Conservation (phyloP, 2,113 vertebrate genomes). For the Machaerirhynchus nigripectus region DNA sequence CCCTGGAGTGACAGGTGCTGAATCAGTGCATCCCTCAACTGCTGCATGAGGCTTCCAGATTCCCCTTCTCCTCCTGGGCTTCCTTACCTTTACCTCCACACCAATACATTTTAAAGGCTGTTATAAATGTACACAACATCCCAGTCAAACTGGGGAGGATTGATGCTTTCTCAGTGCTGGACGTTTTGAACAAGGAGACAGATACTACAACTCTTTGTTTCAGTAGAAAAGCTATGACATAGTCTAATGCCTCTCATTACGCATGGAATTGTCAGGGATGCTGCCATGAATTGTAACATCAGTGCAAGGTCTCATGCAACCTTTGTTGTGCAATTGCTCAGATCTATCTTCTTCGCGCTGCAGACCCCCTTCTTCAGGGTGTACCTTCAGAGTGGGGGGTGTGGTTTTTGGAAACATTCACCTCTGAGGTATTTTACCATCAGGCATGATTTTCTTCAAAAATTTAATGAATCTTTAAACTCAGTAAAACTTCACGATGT, state of each 20-base stretch:
- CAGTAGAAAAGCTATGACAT: background rate
- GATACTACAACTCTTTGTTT: background rate
- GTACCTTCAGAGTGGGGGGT: background rate
- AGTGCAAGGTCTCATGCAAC: background rate
- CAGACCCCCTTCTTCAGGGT: background rate
- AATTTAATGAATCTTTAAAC: background rate
- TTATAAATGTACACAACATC: background rate
- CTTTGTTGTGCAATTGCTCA: background rate
- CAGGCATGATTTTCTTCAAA: background rate
- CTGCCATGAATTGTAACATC: background rate
- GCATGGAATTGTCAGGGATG: background rate
- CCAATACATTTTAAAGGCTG: background rate
- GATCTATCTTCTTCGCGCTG: background rate
- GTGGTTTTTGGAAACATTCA: background rate
- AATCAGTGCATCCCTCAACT: background rate
- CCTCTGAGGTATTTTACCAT: background rate
- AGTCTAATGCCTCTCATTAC: background rate
- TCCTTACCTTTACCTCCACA: background rate
- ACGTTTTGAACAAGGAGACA: rapidly evolving
- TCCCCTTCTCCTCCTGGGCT: background rate
- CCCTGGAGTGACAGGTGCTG: background rate
- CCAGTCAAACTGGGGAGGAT: background rate
- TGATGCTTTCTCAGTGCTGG: background rate
- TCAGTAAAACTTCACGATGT: background rate
- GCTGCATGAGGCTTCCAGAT: background rate